Evolutionary conservation across 1,140 invertebrate genomes (phyloP).

Genomic region (Lepidotrigona ventralis): DNA sequence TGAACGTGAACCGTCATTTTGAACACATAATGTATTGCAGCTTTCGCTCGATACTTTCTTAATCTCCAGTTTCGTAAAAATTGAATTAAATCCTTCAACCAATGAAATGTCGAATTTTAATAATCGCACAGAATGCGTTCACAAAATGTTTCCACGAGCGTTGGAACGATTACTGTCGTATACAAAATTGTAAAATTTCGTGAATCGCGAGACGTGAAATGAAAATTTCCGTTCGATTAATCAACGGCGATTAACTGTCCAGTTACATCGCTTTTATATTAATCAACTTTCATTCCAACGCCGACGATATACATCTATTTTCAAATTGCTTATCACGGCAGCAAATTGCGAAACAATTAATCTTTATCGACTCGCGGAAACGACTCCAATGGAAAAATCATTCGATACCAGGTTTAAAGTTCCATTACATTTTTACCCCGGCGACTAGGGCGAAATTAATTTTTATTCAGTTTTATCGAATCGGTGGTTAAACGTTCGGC

Average conservation of each 20-base stretch:
- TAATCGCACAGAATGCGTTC: no score
- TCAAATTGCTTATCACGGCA: background rate
- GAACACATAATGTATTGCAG: no score
- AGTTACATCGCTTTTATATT: background rate
- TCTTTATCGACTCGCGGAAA: background rate
- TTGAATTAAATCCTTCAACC: no score
- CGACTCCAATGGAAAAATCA: background rate
- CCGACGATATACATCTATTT: background rate
- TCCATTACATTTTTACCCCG: background rate
- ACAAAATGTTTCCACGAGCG: no score
- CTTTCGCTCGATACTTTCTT: no score
- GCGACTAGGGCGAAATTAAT: no score
- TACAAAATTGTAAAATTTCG: background rate
- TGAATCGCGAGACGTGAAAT: background rate
- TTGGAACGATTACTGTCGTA: no score
- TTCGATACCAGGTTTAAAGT: background rate
- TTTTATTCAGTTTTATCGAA: constrained; percentile 13
- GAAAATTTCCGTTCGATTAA: background rate
- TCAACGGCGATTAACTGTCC: background rate
- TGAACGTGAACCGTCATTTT: no score
- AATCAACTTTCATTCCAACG: background rate
- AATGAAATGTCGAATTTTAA: no score
- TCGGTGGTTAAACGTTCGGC: background rate
- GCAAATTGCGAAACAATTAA: background rate
- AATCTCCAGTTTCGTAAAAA: no score